phyloP scores from a whole-genome alignment of 2,888 invertebrate genomes.

The Cosmia trapezina region DNA sequence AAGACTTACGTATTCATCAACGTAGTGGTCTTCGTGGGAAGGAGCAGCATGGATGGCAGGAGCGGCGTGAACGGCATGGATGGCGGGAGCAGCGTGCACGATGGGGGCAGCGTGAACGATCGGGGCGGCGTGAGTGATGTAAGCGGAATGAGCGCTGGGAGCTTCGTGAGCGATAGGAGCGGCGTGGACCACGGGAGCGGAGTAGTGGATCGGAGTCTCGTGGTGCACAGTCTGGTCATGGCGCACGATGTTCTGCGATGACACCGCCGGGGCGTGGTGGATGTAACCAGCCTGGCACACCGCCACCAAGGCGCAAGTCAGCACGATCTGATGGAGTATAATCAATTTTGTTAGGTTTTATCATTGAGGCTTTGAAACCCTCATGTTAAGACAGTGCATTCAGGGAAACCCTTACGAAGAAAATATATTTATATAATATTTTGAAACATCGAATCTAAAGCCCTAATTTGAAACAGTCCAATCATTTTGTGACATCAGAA shows the following conservation, averaged over 20 bases:
- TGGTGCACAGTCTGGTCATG: conserved; percentile 83
- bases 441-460: conserved; percentile 7
- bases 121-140: conserved; percentile 61
- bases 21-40: conserved; percentile 82
- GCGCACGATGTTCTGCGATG: conserved; percentile 87
- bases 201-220: conserved; percentile 80
- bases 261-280: conserved; percentile 86
- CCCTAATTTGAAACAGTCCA: neutral
- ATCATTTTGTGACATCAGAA: conserved; percentile 29
- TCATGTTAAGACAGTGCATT: neutral
- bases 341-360: neutral
- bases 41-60: conserved; percentile 55
- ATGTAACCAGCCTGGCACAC: conserved; percentile 83
- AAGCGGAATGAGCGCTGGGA: conserved; percentile 60
- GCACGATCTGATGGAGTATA: conserved; percentile 75
- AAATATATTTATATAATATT: neutral
- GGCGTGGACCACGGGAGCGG: conserved; percentile 68
- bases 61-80: conserved; percentile 34
- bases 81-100: conserved; percentile 58
- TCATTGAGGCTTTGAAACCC: neutral
- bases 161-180: conserved; percentile 64
- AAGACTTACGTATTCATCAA: conserved; percentile 86
- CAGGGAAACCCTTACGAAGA: neutral
- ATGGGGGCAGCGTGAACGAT: conserved; percentile 59
- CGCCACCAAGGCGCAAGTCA: conserved; percentile 81